A percentile compares a stretch with the other conserved stretches of the same genome.
Conservation (phyloP, 2,113 vertebrate genomes). For the Xiphophorus maculatus region DNA sequence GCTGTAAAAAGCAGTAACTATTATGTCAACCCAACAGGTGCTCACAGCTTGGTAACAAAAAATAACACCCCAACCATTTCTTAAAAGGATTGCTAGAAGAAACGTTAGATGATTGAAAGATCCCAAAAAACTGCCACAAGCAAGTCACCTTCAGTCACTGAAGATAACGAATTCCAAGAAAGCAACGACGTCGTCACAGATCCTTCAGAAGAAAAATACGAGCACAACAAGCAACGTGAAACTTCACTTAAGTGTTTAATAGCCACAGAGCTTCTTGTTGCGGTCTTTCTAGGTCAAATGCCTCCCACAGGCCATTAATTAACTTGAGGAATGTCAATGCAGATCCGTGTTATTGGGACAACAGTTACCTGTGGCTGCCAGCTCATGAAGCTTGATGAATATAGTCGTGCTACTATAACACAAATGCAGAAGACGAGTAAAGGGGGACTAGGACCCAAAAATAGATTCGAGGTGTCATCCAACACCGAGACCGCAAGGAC, state of each 20-base stretch:
- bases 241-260: conserved; percentile 11
- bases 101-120: neutral
- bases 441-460: conserved; percentile 39
- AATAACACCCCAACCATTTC: neutral
- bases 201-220: neutral
- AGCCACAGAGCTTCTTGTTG: conserved; percentile 9
- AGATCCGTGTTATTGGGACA: conserved; percentile 39
- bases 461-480: conserved; percentile 51
- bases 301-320: conserved; percentile 55
- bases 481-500: conserved; percentile 34
- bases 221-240: conserved; percentile 9
- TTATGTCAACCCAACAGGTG: neutral
- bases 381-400: conserved; percentile 26
- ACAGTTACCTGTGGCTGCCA: conserved; percentile 39
- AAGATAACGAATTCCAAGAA: neutral
- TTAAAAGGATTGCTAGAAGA: neutral
- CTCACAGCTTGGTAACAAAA: neutral
- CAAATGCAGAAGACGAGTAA: conserved; percentile 35
- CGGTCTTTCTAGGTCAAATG: conserved; percentile 39
- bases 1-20: neutral
- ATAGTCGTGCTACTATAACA: conserved; percentile 25
- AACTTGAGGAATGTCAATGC: conserved; percentile 52
- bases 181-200: neutral
- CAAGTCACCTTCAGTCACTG: neutral
- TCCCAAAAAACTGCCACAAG: neutral